phyloP scores from a whole-genome alignment of 1,140 invertebrate species.

The Nephotettix cincticeps region DNA sequence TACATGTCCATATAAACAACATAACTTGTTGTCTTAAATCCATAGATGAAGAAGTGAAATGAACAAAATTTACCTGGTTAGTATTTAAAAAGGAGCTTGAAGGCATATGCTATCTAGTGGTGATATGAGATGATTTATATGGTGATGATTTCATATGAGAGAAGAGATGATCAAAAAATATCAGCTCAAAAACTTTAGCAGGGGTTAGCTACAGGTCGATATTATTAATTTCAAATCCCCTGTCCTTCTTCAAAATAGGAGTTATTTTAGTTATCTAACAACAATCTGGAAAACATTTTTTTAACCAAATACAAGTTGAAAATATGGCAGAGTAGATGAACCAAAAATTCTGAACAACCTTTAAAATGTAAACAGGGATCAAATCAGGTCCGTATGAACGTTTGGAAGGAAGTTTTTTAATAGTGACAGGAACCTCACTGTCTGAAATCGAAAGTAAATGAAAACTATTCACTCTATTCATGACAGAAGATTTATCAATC shows the following conservation, averaged over 20 bases:
- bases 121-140: too few relatives aligned
- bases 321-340: neutral
- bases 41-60: neutral
- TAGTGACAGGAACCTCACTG: neutral
- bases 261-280: constrained; percentile 2
- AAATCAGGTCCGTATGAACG: constrained; percentile 12
- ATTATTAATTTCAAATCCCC: neutral
- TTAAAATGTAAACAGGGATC: constrained; percentile 13
- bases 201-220: constrained; percentile 5
- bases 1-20: neutral
- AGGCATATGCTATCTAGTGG: neutral
- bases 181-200: neutral
- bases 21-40: neutral
- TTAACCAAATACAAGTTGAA: neutral
- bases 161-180: neutral
- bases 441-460: neutral
- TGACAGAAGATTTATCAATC: neutral
- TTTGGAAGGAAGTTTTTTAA: constrained; percentile 2
- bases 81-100: neutral
- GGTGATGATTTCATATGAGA: constrained; percentile 3
- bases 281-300: neutral
- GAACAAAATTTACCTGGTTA: neutral
- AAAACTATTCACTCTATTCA: neutral
- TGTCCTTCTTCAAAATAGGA: constrained; percentile 1
- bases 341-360: neutral